Percentiles rank a stretch among this genome's conserved stretches.
Conservation (phyloP, 2,888 invertebrate genomes). For the Acronicta leporina region DNA sequence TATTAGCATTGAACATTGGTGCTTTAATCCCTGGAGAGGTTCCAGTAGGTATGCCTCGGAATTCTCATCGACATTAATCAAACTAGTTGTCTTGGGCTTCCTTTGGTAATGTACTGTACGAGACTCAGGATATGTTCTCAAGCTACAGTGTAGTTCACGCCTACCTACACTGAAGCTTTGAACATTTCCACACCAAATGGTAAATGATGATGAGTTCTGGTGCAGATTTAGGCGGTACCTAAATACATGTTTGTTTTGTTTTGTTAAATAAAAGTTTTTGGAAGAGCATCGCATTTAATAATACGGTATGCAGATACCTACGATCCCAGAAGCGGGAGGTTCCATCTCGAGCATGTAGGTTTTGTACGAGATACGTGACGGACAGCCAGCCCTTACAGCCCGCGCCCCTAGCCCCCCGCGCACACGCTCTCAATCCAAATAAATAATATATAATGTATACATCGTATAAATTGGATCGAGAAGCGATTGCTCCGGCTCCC, state of each 20-base stretch:
- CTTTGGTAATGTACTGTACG: conserved; percentile 2
- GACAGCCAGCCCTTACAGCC: conserved; percentile 26
- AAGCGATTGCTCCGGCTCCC: conserved; percentile 55
- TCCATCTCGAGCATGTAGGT: conserved; percentile 35
- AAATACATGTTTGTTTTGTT: conserved; percentile 3
- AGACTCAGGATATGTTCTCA: neutral
- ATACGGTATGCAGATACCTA: conserved; percentile 54
- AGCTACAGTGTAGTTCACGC: no score
- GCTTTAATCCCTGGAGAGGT: conserved; percentile 21
- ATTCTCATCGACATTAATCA: conserved; percentile 28
- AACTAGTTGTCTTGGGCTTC: conserved; percentile 16
- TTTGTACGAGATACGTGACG: conserved; percentile 52
- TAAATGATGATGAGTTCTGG: neutral
- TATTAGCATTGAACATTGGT: conserved; percentile 16
- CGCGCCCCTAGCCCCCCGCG: conserved; percentile 3
- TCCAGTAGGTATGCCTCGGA: neutral
- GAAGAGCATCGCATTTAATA: conserved; percentile 35
- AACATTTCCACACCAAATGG: neutral
- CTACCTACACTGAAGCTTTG: neutral
- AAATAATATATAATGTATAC: conserved; percentile 61
- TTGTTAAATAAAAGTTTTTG: conserved; percentile 15
- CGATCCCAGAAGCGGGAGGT: conserved; percentile 31
- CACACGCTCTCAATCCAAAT: conserved; percentile 41
- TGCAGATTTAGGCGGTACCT: neutral
- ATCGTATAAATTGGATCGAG: conserved; percentile 59